Percentiles rank a stretch among this genome's conserved stretches.
These are phyloP conservation scores for Drosophila neocordata DNA, from an alignment of 1,140 invertebrate species.

Conservation along the genomic window DNA sequence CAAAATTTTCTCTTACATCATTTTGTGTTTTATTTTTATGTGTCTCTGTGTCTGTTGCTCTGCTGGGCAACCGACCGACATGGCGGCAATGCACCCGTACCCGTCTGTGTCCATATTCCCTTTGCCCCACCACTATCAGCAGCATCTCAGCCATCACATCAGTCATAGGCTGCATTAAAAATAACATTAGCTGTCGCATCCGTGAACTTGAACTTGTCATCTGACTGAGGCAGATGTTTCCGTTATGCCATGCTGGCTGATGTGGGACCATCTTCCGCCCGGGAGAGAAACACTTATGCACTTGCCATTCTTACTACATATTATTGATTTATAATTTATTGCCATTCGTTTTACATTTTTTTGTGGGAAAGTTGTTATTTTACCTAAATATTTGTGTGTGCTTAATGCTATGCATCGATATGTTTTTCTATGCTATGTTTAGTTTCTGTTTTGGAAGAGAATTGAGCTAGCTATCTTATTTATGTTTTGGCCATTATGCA, in stretches of 20 bases:
- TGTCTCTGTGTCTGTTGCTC: background rate
- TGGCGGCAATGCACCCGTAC: background rate
- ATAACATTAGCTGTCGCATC: constrained; percentile 61
- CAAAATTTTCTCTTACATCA: constrained; percentile 10
- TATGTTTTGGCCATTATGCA: constrained; percentile 53
- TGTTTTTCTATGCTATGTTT: constrained; percentile 68
- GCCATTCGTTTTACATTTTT: constrained; percentile 51
- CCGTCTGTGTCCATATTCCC: background rate
- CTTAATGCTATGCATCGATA: constrained; percentile 74
- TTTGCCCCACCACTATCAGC: too few relatives aligned
- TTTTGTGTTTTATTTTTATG: constrained; percentile 8
- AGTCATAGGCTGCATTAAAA: constrained; percentile 51
- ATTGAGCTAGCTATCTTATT: constrained; percentile 55
- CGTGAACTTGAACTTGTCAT: constrained; percentile 79
- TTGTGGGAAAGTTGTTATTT: background rate
- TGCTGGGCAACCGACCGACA: constrained; percentile 13
- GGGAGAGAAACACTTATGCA: constrained; percentile 4
- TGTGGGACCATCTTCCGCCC: constrained; percentile 20
- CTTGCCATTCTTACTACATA: constrained; percentile 41
- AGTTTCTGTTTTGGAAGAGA: constrained; percentile 64
- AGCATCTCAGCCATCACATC: constrained; percentile 11
- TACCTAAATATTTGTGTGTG: constrained; percentile 17
- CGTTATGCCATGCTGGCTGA: constrained; percentile 10
- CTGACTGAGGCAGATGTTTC: constrained; percentile 48
- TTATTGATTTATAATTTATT: constrained; percentile 69